These are phyloP conservation scores for Trichopria drosophilae DNA, from an alignment of 2,888 invertebrate genomes.

Conservation along the genomic window DNA sequence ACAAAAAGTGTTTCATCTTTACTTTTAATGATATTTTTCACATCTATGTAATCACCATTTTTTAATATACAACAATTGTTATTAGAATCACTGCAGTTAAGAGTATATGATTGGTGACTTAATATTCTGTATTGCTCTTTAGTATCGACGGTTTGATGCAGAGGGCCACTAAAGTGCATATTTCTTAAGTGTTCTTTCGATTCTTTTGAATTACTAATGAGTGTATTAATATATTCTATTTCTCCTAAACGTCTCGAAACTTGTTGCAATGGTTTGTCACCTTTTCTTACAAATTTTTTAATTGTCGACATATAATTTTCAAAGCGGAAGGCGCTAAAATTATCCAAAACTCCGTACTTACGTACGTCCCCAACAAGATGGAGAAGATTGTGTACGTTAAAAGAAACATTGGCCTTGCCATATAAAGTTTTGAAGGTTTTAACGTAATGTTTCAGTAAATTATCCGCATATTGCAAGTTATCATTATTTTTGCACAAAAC, in stretches of 20 bases:
- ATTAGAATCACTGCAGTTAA: no score
- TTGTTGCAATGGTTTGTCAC: conserved; percentile 2
- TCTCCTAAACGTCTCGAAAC: neutral
- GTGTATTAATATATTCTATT: neutral
- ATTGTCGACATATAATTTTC: conserved; percentile 8
- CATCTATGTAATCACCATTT: no score
- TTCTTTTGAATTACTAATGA: no score
- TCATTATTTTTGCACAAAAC: conserved; percentile 8
- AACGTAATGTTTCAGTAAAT: conserved; percentile 36
- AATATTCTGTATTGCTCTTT: no score
- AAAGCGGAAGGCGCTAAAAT: conserved; percentile 6
- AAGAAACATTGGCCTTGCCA: conserved; percentile 36
- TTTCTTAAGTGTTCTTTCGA: no score
- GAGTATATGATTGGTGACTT: no score
- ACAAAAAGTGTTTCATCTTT: no score
- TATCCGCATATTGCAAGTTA: conserved; percentile 6
- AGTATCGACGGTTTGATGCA: no score
- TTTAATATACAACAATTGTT: no score
- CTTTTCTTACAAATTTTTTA: conserved; percentile 4
- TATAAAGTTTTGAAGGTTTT: conserved; percentile 37
- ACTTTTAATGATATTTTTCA: no score
- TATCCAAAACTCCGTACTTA: neutral
- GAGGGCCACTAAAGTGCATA: no score
- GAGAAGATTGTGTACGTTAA: conserved; percentile 43
- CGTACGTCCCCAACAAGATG: conserved; percentile 6